Percentiles rank a stretch among this genome's conserved stretches.
phyloP scores from a whole-genome alignment of 2,113 vertebrate species.

The Meleagris gallopavo region DNA sequence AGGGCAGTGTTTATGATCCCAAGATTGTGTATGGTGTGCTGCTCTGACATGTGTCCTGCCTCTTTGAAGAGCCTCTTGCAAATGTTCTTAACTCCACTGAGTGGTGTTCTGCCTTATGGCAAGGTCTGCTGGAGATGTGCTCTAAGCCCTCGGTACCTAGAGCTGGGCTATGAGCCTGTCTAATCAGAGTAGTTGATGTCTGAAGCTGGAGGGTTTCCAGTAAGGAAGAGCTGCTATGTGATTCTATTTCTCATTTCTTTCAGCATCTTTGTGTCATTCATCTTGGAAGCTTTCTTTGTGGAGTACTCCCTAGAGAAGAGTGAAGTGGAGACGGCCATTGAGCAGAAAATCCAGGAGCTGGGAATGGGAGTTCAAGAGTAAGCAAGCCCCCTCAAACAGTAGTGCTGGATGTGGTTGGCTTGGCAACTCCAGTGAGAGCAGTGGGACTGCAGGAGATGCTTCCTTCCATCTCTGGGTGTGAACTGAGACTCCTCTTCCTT shows the following conservation, averaged over 20 bases:
- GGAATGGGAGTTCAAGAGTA: conserved; percentile 88
- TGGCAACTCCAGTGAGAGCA: not conserved
- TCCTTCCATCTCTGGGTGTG: fast-evolving
- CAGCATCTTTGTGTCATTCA: conserved; percentile 95
- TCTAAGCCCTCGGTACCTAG: not conserved
- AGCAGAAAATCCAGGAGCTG: conserved; percentile 93
- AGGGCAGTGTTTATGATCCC: not conserved
- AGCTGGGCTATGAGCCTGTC: not conserved
- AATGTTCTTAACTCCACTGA: not conserved
- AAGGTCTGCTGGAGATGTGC: too few species aligned
- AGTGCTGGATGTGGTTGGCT: not conserved
- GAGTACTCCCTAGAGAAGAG: conserved; percentile 92
- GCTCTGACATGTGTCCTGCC: not conserved
- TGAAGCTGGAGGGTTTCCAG: not conserved
- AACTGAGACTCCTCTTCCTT: not conserved
- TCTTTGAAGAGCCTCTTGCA: not conserved
- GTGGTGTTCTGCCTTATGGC: not conserved
- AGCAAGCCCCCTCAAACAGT: conserved; percentile 68
- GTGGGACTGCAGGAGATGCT: not conserved
- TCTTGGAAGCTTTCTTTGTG: conserved; percentile 94
- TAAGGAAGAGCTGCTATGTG: not conserved
- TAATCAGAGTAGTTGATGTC: not conserved
- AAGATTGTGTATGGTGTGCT: not conserved
- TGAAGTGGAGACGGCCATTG: conserved; percentile 91
- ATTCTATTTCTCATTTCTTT: not conserved